phyloP scores from a whole-genome alignment of 1,140 invertebrate genomes.

The Theocolax elegans region DNA sequence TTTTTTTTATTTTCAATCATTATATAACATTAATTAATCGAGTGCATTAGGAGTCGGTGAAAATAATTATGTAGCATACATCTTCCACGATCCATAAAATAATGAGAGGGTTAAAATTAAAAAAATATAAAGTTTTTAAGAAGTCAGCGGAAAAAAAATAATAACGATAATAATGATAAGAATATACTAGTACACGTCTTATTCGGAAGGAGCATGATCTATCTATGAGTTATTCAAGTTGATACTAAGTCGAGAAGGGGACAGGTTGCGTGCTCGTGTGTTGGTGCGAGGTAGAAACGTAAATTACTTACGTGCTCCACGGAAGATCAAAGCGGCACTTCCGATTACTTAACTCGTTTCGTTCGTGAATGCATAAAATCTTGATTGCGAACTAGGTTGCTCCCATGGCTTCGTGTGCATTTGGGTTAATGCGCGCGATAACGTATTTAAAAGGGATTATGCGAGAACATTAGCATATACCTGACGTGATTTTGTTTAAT shows the following conservation, averaged over 20 bases:
- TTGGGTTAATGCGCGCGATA: constrained; percentile 10
- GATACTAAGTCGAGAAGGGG: not conserved
- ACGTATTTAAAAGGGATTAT: no score
- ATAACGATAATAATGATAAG: no score
- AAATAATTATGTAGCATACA: no score
- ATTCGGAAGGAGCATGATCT: not conserved
- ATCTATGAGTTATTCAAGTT: not conserved
- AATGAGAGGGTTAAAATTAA: no score
- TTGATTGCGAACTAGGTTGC: not conserved
- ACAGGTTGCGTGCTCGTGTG: not conserved
- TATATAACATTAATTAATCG: no score
- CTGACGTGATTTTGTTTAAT: no score
- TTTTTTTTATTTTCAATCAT: no score
- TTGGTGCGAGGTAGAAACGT: not conserved
- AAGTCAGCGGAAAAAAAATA: no score
- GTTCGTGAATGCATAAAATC: constrained; percentile 11
- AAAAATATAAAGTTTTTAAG: no score
- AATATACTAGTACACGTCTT: not conserved
- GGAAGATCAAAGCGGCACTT: not conserved
- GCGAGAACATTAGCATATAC: no score
- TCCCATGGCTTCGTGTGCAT: not conserved
- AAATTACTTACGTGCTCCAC: not conserved
- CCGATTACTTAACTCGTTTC: constrained; percentile 10
- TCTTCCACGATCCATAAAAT: no score
- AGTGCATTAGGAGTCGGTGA: no score